phyloP scores from a whole-genome alignment of 1,140 invertebrate species.

The Pollicipes pollicipes region DNA sequence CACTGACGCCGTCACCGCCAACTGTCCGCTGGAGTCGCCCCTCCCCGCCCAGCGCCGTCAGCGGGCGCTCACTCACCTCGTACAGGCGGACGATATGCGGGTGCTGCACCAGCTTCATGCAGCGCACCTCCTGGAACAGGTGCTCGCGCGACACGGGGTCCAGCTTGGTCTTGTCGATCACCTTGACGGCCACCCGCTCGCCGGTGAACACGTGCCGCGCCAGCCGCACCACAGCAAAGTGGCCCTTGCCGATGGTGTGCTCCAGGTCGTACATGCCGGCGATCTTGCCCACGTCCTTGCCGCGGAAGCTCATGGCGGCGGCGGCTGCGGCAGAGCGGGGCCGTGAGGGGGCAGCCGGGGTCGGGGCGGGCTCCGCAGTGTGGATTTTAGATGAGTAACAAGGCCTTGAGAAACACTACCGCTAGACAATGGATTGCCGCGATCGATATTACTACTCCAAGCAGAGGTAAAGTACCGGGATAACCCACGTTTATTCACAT shows the following conservation, averaged over 20 bases:
- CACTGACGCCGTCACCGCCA: too few species aligned
- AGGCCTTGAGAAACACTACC: too few species aligned
- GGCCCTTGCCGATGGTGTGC: slow-evolving; percentile 75
- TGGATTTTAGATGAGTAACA: too few species aligned
- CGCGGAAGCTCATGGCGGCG: slow-evolving; percentile 15
- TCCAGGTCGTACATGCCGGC: slow-evolving; percentile 91
- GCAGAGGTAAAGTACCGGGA: too few species aligned
- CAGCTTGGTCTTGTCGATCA: slow-evolving; percentile 95
- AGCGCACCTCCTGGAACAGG: slow-evolving; percentile 88
- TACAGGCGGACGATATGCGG: slow-evolving; percentile 94
- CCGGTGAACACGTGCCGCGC: slow-evolving; percentile 97
- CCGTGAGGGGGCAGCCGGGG: too few species aligned
- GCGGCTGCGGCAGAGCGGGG: background rate
- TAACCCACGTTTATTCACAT: too few species aligned
- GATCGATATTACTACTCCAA: too few species aligned
- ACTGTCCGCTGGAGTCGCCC: too few species aligned
- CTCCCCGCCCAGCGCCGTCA: too few species aligned
- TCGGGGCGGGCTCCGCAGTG: too few species aligned
- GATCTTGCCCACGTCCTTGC: slow-evolving; percentile 58
- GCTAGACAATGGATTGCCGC: too few species aligned
- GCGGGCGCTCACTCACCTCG: slow-evolving; percentile 46
- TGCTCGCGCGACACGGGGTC: slow-evolving; percentile 91
- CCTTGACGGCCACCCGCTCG: slow-evolving; percentile 73
- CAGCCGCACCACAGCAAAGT: slow-evolving; percentile 97
- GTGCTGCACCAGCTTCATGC: slow-evolving; percentile 98